A percentile compares a stretch with the other conserved stretches of the same genome.
Conservation (phyloP, 2,888 invertebrate species). For the Tetragonula carbonaria region DNA sequence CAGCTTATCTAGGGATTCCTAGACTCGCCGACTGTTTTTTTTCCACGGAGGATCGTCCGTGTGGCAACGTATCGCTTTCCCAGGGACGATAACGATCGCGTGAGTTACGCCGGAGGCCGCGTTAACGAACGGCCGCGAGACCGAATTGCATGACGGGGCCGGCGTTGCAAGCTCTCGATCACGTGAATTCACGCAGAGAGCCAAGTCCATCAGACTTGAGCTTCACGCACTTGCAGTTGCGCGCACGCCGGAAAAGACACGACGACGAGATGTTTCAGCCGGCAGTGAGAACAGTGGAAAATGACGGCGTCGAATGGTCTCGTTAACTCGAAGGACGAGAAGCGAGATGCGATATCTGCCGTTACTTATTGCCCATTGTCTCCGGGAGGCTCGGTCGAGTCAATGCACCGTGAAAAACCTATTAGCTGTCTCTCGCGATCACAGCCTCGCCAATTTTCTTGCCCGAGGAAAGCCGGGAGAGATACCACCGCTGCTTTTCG, state of each 20-base stretch:
- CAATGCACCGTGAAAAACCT: slow-evolving; percentile 57
- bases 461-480: background rate
- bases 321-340: slow-evolving; percentile 66
- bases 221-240: slow-evolving; percentile 26
- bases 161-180: slow-evolving; percentile 35
- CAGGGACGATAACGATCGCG: slow-evolving; percentile 66
- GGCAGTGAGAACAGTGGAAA: slow-evolving; percentile 51
- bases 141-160: slow-evolving; percentile 53
- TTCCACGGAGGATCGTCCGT: slow-evolving; percentile 17
- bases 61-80: slow-evolving; percentile 60
- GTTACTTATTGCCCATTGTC: slow-evolving; percentile 74
- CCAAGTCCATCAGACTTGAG: slow-evolving; percentile 24
- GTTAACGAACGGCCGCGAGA: slow-evolving; percentile 62
- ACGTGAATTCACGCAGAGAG: slow-evolving; percentile 43
- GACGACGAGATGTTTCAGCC: background rate
- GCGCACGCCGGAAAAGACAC: background rate
- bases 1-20: slow-evolving; percentile 5
- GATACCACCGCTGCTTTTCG: background rate
- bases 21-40: slow-evolving; percentile 24
- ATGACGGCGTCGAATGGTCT: slow-evolving; percentile 67
- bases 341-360: slow-evolving; percentile 67
- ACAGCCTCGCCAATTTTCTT: slow-evolving; percentile 47
- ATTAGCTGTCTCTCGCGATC: slow-evolving; percentile 59
- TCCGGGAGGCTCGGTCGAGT: slow-evolving; percentile 37
- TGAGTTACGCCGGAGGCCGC: slow-evolving; percentile 52